Evolutionary conservation across 2,797 vertebrate genomes (phyloP).

Genomic region (Choloepus didactylus): DNA sequence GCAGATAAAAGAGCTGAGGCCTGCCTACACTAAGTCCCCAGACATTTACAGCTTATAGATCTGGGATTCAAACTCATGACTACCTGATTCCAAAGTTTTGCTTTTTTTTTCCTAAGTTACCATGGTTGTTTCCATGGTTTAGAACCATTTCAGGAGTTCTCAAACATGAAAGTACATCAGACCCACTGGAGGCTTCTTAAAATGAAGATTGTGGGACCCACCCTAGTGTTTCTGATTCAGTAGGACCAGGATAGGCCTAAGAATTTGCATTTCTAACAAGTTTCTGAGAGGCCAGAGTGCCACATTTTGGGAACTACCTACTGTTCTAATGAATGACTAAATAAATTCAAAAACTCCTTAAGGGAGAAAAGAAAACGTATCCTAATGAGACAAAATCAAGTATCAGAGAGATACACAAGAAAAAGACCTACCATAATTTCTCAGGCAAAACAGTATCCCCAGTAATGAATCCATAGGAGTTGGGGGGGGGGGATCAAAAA

Average conservation of each 20-base stretch:
- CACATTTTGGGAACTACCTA: neutral
- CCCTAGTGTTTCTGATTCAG: neutral
- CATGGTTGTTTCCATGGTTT: neutral
- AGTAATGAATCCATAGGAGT: neutral
- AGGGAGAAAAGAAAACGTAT: neutral
- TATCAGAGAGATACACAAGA: neutral
- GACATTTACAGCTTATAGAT: neutral
- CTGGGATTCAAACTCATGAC: neutral
- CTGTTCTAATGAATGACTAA: neutral
- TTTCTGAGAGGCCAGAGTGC: neutral
- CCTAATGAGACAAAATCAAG: neutral
- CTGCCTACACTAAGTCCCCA: neutral
- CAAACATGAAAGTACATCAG: neutral
- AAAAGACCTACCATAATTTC: neutral
- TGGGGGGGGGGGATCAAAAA: neutral
- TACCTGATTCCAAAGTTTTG: neutral
- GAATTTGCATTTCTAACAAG: neutral
- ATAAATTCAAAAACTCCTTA: neutral
- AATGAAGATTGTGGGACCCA: accelerated
- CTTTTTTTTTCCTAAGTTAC: neutral
- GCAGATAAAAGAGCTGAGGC: neutral
- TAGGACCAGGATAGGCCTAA: neutral
- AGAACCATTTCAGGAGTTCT: neutral
- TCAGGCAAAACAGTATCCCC: neutral
- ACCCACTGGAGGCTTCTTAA: neutral